phyloP scores from a whole-genome alignment of 2,888 invertebrate genomes.

The Stenurella melanura region DNA sequence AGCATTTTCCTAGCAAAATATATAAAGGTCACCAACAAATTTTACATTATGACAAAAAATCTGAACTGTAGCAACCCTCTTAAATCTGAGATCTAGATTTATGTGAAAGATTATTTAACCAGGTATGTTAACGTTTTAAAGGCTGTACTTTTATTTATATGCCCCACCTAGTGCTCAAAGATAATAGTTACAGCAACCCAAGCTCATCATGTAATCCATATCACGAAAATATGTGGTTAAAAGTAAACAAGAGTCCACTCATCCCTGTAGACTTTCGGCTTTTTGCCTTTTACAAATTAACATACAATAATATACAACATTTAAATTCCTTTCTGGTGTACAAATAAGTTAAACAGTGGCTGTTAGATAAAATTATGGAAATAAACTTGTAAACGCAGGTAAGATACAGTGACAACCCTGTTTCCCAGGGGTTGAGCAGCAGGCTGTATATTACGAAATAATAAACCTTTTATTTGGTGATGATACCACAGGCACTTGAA shows the following conservation, averaged over 20 bases:
- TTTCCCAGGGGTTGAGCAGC: constrained; percentile 22
- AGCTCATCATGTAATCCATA: constrained; percentile 44
- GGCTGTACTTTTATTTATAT: constrained; percentile 25
- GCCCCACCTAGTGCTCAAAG: not conserved
- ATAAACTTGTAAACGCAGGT: constrained; percentile 55
- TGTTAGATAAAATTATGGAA: constrained; percentile 60
- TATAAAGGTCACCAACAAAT: no score
- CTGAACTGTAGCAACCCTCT: no score
- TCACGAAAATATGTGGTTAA: constrained; percentile 48
- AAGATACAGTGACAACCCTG: constrained; percentile 42
- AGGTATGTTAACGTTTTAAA: not conserved
- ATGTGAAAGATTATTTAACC: not conserved
- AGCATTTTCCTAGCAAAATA: no score
- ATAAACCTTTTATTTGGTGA: constrained; percentile 17
- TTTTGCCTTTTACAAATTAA: constrained; percentile 43
- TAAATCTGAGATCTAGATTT: no score
- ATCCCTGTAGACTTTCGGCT: constrained; percentile 35
- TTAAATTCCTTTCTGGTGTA: constrained; percentile 55
- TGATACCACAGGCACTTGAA: not conserved
- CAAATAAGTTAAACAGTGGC: constrained; percentile 59
- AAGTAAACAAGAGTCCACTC: constrained; percentile 47
- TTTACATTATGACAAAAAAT: no score
- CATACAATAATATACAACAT: constrained; percentile 59
- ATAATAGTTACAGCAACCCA: constrained; percentile 18
- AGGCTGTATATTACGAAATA: constrained; percentile 15